Conservation (phyloP, 2,888 invertebrate species). For the Pimpla rufipes region DNA sequence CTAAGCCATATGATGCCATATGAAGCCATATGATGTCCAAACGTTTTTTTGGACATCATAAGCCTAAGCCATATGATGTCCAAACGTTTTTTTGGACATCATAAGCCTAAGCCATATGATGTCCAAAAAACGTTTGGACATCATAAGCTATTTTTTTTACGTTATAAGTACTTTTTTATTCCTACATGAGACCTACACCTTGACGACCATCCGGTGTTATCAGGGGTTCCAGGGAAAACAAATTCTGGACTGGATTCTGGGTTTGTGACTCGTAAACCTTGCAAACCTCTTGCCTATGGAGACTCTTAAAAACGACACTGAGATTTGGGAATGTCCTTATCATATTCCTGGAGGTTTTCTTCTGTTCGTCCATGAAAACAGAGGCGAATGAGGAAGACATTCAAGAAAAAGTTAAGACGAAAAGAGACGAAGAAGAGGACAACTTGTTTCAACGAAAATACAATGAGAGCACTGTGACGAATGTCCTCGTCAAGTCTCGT, state of each 20-base stretch:
- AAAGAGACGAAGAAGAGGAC: background rate
- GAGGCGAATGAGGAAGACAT: conserved; percentile 1
- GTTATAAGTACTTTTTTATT: too few species aligned
- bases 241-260: conserved; percentile 9
- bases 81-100: too few species aligned
- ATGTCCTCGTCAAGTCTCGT: conserved; percentile 53
- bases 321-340: conserved; percentile 27
- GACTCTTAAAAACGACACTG: conserved; percentile 47
- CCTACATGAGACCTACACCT: too few species aligned
- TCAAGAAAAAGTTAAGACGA: conserved; percentile 62
- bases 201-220: too few species aligned
- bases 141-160: too few species aligned
- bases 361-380: background rate
- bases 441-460: background rate
- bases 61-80: too few species aligned
- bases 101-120: too few species aligned
- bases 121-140: too few species aligned
- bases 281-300: conserved; percentile 9
- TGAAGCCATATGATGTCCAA: too few species aligned
- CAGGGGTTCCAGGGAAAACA: too few species aligned
- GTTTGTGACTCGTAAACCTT: conserved; percentile 22
- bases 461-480: conserved; percentile 19
- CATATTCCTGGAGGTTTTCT: background rate
- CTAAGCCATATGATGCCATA: too few species aligned
- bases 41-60: too few species aligned